Conservation (phyloP, 2,113 vertebrate genomes). For the Hippotragus niger region DNA sequence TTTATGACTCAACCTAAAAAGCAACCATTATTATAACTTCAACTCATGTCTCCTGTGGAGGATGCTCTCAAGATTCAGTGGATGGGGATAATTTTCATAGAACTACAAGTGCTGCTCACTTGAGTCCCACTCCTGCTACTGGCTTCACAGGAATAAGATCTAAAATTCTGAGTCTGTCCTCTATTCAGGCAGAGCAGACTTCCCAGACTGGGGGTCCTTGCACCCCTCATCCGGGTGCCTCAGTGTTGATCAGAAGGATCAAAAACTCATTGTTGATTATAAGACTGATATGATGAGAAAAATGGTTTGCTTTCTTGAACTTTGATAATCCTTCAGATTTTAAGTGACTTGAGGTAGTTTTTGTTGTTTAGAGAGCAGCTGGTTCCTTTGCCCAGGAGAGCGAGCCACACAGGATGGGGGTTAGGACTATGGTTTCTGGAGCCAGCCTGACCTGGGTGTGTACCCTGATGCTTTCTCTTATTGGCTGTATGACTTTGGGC, state of each 20-base stretch:
- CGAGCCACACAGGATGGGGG: not conserved
- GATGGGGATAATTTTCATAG: not conserved
- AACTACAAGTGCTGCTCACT: not conserved
- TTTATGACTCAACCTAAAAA: slow-evolving; percentile 4
- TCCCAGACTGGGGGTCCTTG: not conserved
- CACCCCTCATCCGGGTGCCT: not conserved
- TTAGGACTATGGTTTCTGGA: not conserved
- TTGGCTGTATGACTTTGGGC: not conserved
- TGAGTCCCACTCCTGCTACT: not conserved
- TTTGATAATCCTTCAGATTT: not conserved
- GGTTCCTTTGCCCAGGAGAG: not conserved
- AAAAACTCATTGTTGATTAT: not conserved
- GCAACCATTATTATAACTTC: not conserved
- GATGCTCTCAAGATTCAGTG: not conserved
- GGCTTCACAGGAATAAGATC: not conserved
- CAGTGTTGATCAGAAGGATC: not conserved
- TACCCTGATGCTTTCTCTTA: not conserved
- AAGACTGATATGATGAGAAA: not conserved
- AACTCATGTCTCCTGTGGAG: not conserved
- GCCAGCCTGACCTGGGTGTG: not conserved
- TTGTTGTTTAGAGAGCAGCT: not conserved
- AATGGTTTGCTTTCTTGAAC: not conserved
- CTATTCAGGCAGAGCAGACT: not conserved
- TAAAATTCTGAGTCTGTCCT: not conserved
- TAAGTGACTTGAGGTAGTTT: not conserved